Percentiles rank a stretch among this genome's conserved stretches.
phyloP scores from a whole-genome alignment of 2,888 invertebrate genomes.

The Drosophila algonquin region DNA sequence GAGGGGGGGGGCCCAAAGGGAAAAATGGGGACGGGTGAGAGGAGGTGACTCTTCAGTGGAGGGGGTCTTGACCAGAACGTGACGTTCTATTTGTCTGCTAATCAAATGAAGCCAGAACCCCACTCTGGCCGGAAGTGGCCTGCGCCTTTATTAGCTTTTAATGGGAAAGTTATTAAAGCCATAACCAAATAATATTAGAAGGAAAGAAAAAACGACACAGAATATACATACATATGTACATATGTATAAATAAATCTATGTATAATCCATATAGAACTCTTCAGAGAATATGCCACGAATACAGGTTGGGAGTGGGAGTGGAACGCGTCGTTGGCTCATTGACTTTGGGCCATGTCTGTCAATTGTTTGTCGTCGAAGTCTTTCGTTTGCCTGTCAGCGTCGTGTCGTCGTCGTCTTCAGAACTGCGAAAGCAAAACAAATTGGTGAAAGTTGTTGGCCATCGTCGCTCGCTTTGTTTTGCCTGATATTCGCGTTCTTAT shows the following conservation, averaged over 20 bases:
- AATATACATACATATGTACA: not conserved
- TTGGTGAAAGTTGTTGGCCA: slow-evolving; percentile 82
- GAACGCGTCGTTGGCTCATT: slow-evolving; percentile 63
- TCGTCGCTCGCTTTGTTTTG: slow-evolving; percentile 62
- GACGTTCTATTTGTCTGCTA: slow-evolving; percentile 66
- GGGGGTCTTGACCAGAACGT: slow-evolving; percentile 64
- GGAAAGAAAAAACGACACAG: slow-evolving; percentile 12
- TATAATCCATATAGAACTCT: slow-evolving; percentile 21
- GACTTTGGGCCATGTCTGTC: slow-evolving; percentile 55
- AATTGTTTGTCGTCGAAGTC: slow-evolving; percentile 67
- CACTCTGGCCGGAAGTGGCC: slow-evolving; percentile 67
- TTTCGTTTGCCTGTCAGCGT: slow-evolving; percentile 44
- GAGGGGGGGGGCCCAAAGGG: not conserved
- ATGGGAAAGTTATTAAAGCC: slow-evolving; percentile 74
- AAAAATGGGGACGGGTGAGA: slow-evolving; percentile 1
- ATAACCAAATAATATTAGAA: slow-evolving; percentile 16
- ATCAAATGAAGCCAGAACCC: slow-evolving; percentile 62
- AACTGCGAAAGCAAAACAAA: slow-evolving; percentile 82
- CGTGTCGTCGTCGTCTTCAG: slow-evolving; percentile 46
- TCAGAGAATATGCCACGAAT: slow-evolving; percentile 12
- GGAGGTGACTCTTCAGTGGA: slow-evolving; percentile 11
- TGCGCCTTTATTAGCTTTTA: slow-evolving; percentile 72
- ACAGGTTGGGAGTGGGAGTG: not conserved
- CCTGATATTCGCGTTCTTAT: slow-evolving; percentile 77
- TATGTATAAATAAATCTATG: slow-evolving; percentile 22